A percentile compares a stretch with the other conserved stretches of the same genome.
These are phyloP conservation scores for Sebastes cheni DNA, from an alignment of 2,797 vertebrate genomes.

Conservation along the genomic window DNA sequence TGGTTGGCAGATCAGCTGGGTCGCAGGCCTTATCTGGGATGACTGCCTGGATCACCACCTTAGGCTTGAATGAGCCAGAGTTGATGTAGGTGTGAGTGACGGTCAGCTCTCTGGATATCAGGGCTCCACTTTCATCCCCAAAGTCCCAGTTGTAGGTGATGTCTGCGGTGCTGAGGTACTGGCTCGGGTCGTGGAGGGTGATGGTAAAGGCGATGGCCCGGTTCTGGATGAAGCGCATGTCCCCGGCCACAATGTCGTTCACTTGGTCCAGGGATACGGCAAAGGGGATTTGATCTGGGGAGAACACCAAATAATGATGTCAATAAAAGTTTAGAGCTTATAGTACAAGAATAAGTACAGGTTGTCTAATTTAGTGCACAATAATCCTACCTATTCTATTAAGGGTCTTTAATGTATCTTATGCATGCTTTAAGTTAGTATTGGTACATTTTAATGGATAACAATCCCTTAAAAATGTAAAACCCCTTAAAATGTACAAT, in stretches of 20 bases:
- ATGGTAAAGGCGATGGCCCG: constrained; percentile 88
- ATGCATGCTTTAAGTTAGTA: background rate
- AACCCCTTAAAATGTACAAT: background rate
- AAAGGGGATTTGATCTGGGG: constrained; percentile 93
- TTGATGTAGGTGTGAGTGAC: constrained; percentile 92
- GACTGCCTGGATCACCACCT: constrained; percentile 90
- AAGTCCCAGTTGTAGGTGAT: constrained; percentile 96
- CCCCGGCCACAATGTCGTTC: constrained; percentile 75
- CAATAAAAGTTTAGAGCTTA: background rate
- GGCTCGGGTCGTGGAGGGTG: constrained; percentile 91
- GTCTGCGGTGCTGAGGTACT: constrained; percentile 87
- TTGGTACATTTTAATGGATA: background rate
- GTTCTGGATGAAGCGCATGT: constrained; percentile 88
- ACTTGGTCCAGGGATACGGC: constrained; percentile 88
- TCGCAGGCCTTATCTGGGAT: constrained; percentile 87
- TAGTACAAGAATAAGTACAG: background rate
- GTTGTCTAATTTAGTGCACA: background rate
- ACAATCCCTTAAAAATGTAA: background rate
- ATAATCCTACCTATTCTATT: background rate
- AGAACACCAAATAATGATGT: background rate
- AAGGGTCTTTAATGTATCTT: background rate
- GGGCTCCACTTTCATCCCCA: constrained; percentile 90
- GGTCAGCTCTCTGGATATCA: constrained; percentile 87
- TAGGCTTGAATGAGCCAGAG: constrained; percentile 82
- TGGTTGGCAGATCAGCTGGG: constrained; percentile 53